These are phyloP conservation scores for Rhinogobius similis DNA, from an alignment of 2,113 vertebrate species.

Conservation along the genomic window DNA sequence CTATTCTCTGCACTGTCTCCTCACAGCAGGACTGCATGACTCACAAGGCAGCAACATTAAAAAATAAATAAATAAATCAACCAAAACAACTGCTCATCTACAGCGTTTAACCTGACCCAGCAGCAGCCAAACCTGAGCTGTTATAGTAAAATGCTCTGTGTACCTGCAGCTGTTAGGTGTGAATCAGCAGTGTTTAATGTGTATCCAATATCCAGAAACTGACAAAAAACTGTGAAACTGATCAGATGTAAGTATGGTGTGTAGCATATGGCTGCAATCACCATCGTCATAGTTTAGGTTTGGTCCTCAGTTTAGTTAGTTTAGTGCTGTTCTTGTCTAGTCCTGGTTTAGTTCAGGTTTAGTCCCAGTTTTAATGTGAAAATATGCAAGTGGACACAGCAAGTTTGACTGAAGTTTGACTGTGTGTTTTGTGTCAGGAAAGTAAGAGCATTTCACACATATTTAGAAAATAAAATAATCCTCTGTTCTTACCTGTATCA, in stretches of 20 bases:
- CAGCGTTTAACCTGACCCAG: neutral
- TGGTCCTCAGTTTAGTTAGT: neutral
- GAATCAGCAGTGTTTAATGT: neutral
- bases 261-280: neutral
- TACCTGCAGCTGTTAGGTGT: neutral
- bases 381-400: too few relatives aligned
- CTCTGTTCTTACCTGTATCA: neutral
- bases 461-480: neutral
- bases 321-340: too few relatives aligned
- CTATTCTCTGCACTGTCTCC: conserved; percentile 6
- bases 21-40: neutral
- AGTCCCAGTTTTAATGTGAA: too few relatives aligned
- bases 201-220: neutral
- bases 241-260: too few relatives aligned
- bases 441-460: neutral
- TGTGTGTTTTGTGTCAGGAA: neutral
- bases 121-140: neutral
- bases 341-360: too few relatives aligned
- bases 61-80: neutral
- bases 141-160: neutral
- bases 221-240: too few relatives aligned
- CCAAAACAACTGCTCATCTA: neutral
- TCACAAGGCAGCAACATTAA: neutral
- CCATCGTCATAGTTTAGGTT: neutral
- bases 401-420: too few relatives aligned